A percentile compares a stretch with the other conserved stretches of the same genome.
phyloP scores from a whole-genome alignment of 2,113 vertebrate genomes.

The Sarotherodon lohbergeri region DNA sequence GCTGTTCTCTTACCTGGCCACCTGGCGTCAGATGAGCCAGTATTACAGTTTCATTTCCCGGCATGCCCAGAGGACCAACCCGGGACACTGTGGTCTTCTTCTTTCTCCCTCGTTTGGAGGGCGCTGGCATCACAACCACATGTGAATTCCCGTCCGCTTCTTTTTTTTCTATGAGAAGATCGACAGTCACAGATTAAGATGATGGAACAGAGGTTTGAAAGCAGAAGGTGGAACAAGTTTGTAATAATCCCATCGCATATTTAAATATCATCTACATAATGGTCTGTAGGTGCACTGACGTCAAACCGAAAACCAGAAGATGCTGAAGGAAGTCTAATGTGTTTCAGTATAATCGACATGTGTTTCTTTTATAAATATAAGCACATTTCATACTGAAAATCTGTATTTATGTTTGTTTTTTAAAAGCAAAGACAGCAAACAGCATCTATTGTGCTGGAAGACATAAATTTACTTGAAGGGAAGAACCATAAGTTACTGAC shows the following conservation, averaged over 20 bases:
- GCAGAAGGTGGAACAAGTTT: background rate
- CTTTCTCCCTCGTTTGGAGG: constrained; percentile 74
- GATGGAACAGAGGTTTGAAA: background rate
- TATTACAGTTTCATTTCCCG: constrained; percentile 67
- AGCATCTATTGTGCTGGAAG: background rate
- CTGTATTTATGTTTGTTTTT: background rate
- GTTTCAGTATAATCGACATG: background rate
- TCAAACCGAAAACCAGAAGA: background rate
- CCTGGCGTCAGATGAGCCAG: constrained; percentile 69
- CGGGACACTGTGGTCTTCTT: constrained; percentile 60
- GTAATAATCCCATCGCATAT: background rate
- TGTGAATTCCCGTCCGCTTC: constrained; percentile 82
- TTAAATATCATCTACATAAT: background rate
- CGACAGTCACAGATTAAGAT: background rate
- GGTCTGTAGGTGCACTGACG: background rate
- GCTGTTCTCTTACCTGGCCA: constrained; percentile 59
- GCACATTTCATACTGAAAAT: background rate
- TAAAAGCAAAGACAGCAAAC: background rate
- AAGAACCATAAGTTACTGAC: background rate
- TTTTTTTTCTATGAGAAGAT: constrained; percentile 79
- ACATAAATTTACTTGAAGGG: background rate
- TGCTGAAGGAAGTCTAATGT: background rate
- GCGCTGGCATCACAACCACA: constrained; percentile 69
- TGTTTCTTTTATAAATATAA: background rate
- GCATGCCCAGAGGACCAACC: constrained; percentile 30